phyloP scores from a whole-genome alignment of 2,113 vertebrate genomes.

The Oreochromis aureus region DNA sequence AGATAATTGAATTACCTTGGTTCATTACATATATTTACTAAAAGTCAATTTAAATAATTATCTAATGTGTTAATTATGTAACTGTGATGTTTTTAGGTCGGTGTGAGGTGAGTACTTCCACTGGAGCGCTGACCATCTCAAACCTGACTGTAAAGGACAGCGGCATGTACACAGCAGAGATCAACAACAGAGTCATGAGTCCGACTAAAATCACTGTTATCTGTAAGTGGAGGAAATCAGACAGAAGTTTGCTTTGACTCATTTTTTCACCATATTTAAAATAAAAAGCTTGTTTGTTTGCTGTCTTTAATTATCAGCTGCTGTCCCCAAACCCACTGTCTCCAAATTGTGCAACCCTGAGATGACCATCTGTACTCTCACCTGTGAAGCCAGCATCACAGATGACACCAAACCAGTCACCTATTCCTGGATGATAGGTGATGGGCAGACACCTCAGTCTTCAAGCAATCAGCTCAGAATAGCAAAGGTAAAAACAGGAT shows the following conservation, averaged over 20 bases:
- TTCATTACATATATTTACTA: too few relatives aligned
- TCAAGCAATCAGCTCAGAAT: rapidly evolving
- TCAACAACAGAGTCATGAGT: background rate
- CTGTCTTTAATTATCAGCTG: background rate
- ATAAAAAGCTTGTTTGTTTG: rapidly evolving
- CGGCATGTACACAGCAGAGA: background rate
- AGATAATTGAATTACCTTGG: too few relatives aligned
- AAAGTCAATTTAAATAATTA: rapidly evolving
- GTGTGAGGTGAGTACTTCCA: background rate
- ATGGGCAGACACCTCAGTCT: rapidly evolving
- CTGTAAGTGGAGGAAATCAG: background rate
- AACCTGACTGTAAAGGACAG: background rate
- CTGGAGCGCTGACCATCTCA: background rate
- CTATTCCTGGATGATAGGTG: background rate
- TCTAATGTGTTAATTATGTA: too few relatives aligned
- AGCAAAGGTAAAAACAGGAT: background rate
- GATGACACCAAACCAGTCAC: background rate
- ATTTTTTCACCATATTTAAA: background rate
- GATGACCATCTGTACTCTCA: background rate
- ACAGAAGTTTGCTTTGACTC: background rate
- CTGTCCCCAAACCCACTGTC: background rate
- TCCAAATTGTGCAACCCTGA: rapidly evolving
- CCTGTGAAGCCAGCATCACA: background rate
- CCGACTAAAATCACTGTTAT: background rate
- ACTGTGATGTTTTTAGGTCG: too few relatives aligned